These are phyloP conservation scores for Bombus breviceps DNA, from an alignment of 1,140 invertebrate genomes.

Conservation along the genomic window DNA sequence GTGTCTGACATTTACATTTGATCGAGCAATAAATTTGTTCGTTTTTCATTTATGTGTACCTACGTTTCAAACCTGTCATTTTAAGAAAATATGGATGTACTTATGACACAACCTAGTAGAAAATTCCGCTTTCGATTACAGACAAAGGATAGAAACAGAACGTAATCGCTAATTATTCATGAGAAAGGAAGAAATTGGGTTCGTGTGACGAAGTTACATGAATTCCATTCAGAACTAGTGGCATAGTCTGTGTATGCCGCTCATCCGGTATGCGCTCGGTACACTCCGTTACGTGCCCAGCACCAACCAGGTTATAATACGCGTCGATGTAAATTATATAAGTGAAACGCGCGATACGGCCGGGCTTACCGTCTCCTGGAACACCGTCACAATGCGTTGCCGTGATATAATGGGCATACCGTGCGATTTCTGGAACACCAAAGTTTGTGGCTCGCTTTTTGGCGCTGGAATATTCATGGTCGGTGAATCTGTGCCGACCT, in stretches of 20 bases:
- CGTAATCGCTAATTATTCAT: slow-evolving; percentile 23
- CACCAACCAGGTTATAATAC: slow-evolving; percentile 44
- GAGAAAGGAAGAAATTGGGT: slow-evolving; percentile 27
- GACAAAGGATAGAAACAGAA: not conserved
- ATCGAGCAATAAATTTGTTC: too few species aligned
- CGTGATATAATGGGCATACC: slow-evolving; percentile 48
- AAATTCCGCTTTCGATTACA: not conserved
- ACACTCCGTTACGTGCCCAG: slow-evolving; percentile 44
- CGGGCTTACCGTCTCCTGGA: not conserved
- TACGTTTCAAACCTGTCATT: too few species aligned
- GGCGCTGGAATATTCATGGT: slow-evolving; percentile 23
- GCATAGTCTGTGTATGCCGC: not conserved
- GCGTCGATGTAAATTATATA: slow-evolving; percentile 56
- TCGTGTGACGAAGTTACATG: slow-evolving; percentile 21
- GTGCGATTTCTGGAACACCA: slow-evolving; percentile 38
- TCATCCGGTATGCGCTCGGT: slow-evolving; percentile 52
- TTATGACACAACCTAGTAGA: too few species aligned
- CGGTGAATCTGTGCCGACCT: not conserved
- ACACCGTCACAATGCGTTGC: slow-evolving; percentile 29
- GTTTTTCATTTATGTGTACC: too few species aligned
- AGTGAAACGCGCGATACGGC: slow-evolving; percentile 45
- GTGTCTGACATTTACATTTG: too few species aligned
- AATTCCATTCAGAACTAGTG: slow-evolving; percentile 46
- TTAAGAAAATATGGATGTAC: too few species aligned
- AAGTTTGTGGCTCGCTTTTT: slow-evolving; percentile 41